A percentile compares a stretch with the other conserved stretches of the same genome.
These are phyloP conservation scores for Pelodiscus sinensis DNA, from an alignment of 2,113 vertebrate species.

Conservation along the genomic window DNA sequence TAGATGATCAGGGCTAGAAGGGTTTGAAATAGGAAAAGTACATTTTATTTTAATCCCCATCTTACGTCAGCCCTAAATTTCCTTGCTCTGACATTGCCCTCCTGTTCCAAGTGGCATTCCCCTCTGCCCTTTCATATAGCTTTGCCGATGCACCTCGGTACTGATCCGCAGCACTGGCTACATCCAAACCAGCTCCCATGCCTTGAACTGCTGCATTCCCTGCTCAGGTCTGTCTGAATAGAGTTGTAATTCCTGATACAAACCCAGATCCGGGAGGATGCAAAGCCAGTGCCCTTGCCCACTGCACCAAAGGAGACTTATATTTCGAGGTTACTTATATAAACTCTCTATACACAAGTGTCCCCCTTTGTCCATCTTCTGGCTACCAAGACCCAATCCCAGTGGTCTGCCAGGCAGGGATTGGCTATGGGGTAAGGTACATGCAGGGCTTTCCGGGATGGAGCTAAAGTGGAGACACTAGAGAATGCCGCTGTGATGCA, in stretches of 20 bases:
- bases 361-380: background rate
- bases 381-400: background rate
- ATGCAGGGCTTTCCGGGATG: background rate
- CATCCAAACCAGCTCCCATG: fast-evolving
- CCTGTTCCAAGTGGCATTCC: background rate
- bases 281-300: background rate
- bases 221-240: no score
- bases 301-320: background rate
- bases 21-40: background rate
- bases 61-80: background rate
- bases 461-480: background rate
- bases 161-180: background rate
- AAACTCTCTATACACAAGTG: fast-evolving
- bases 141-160: background rate
- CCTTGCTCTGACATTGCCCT: background rate
- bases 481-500: background rate
- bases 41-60: background rate
- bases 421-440: fast-evolving
- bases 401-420: background rate
- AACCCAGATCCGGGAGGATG: background rate
- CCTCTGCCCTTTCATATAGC: background rate
- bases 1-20: background rate
- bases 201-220: fast-evolving
- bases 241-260: background rate
- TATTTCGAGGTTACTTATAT: fast-evolving